A percentile compares a stretch with the other conserved stretches of the same genome.
phyloP scores from a whole-genome alignment of 2,888 invertebrate species.

The Uloborus plumipes region DNA sequence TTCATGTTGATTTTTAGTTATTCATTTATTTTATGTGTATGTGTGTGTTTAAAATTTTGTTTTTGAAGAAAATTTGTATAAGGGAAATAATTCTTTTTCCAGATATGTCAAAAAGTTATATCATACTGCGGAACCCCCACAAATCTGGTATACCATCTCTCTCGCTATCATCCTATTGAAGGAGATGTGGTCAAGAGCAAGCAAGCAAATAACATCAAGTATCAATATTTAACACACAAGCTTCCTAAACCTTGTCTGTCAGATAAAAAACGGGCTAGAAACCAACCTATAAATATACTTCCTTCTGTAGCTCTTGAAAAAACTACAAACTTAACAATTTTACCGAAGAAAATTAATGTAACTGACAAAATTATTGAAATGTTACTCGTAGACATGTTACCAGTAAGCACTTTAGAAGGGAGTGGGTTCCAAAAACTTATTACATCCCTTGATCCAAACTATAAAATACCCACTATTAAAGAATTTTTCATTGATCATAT shows the following conservation, averaged over 20 bases:
- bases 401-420: conserved; percentile 41
- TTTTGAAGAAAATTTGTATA: too few species aligned
- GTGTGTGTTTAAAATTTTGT: too few species aligned
- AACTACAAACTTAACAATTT: conserved; percentile 3
- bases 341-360: conserved; percentile 39
- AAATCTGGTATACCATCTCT: conserved; percentile 56
- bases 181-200: conserved; percentile 60
- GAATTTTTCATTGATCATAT: conserved; percentile 57
- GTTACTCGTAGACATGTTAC: conserved; percentile 49
- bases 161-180: conserved; percentile 54
- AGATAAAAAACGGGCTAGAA: conserved; percentile 25
- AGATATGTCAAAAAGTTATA: conserved; percentile 61
- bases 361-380: conserved; percentile 58
- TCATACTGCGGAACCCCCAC: conserved; percentile 62
- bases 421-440: conserved; percentile 47
- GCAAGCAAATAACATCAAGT: conserved; percentile 56
- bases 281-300: conserved; percentile 22
- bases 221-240: conserved; percentile 54
- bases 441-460: conserved; percentile 27
- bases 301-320: conserved; percentile 34
- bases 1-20: too few species aligned
- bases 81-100: neutral
- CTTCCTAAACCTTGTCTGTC: conserved; percentile 45
- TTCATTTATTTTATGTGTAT: too few species aligned
- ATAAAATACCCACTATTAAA: conserved; percentile 44